Conservation (phyloP, 2,113 vertebrate species). For the Mormyrus lacerda region DNA sequence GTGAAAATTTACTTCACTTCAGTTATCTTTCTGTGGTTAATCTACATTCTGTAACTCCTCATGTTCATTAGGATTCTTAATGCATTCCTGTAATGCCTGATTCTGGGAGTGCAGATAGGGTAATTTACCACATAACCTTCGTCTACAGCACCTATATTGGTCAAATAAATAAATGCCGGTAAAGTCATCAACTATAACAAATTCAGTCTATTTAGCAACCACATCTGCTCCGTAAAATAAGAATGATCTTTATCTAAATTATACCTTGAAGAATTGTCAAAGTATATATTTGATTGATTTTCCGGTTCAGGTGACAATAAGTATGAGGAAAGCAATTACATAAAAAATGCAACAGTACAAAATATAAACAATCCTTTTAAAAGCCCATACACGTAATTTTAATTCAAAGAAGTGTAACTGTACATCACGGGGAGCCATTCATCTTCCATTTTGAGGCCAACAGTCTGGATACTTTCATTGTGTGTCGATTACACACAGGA, state of each 20-base stretch:
- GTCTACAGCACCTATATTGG: neutral
- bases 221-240: neutral
- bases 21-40: neutral
- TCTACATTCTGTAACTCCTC: neutral
- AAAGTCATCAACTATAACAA: neutral
- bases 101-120: neutral
- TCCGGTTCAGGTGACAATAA: neutral
- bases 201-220: neutral
- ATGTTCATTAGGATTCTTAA: neutral
- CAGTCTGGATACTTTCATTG: neutral
- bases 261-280: neutral
- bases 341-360: neutral
- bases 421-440: neutral
- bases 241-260: neutral
- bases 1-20: neutral
- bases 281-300: neutral
- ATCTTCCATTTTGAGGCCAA: constrained; percentile 19
- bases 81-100: neutral
- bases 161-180: neutral
- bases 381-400: neutral
- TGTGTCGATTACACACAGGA: neutral
- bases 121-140: neutral
- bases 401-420: neutral
- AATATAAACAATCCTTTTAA: neutral
- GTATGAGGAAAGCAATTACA: neutral